Evolutionary conservation across 2,113 vertebrate species (phyloP), one percentile per base, ranked within the genome.

Genomic region (Hymenochirus boettgeri): DNA sequence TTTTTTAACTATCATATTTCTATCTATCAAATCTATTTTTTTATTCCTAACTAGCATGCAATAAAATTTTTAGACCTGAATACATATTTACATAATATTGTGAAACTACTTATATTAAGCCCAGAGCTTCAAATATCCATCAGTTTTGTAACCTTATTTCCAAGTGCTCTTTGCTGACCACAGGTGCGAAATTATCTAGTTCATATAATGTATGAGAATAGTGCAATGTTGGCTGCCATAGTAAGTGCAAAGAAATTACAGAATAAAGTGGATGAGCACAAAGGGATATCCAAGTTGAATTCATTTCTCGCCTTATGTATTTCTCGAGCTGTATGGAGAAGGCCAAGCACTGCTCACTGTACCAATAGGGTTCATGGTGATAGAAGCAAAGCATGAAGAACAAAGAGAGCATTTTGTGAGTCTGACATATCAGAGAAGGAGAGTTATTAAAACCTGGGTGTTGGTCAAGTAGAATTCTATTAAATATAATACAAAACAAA

Each of bases 171-270:
- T 1, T 21, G 8, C 18, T 48, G 63, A 55, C 9, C 63, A 26
- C 63, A 65, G 63, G 63, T 65, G 63, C 48, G 27, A 65, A 35
- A 31, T 15, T n/a, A 12, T 12, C 24, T 23, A 1, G 9, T 65
- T 21, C 57, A 57, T 33, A 65, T 65, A 57, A 57, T 57, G 48
- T 65, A 65, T 23, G 7, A 3, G 8, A 7, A 19, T 19, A 46
- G 62, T 19, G 25, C 39, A 1, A 19, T 50, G 42, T 37, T 23
- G 27, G 39, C 45, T 26, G 10, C 29, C 54, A n/a, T 65, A 21
- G 50, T 35, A 57, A 65, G 63, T 65, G 46, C 54, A 13, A 10
- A 23, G 42, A 21, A 45, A 65, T 65, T 65, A 29, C 33, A 24
- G n/a, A 15, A 25, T 65, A 17, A 33, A 65, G 63, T 57, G 63